A percentile compares a stretch with the other conserved stretches of the same genome.
Conservation (phyloP, 2,888 invertebrate species). For the Perdita meconis region DNA sequence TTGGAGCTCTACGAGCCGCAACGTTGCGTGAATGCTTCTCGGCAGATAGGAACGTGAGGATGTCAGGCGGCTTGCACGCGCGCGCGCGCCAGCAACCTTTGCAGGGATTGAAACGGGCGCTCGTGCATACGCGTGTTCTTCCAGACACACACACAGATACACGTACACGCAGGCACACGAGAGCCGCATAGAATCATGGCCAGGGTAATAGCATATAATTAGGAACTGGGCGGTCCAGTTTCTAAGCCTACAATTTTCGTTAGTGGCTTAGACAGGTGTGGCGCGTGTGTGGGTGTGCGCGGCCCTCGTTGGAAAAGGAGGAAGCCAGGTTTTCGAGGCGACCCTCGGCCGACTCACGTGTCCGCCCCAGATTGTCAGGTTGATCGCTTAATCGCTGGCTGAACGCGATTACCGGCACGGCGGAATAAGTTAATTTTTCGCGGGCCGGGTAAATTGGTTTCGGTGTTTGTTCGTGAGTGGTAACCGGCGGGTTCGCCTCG, state of each 20-base stretch:
- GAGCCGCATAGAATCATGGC: conserved; percentile 30
- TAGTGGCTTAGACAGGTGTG: conserved; percentile 61
- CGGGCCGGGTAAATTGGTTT: conserved; percentile 51
- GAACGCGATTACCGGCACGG: conserved; percentile 40
- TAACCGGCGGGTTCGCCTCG: conserved; percentile 24
- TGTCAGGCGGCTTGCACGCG: conserved; percentile 8
- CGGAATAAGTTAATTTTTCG: conserved; percentile 63
- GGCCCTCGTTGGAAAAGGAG: conserved; percentile 28
- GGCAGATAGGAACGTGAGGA: background rate
- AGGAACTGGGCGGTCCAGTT: conserved; percentile 62
- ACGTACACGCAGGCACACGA: conserved; percentile 5
- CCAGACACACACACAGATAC: conserved; percentile 2
- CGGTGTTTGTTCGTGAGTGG: conserved; percentile 48
- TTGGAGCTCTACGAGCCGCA: background rate
- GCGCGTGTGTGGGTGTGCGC: conserved; percentile 30
- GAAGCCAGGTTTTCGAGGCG: conserved; percentile 34
- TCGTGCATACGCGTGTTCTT: conserved; percentile 14
- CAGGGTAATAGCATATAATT: conserved; percentile 73
- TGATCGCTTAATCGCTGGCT: conserved; percentile 65
- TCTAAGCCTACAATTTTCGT: conserved; percentile 72
- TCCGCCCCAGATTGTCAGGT: conserved; percentile 59
- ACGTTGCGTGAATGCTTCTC: conserved; percentile 15
- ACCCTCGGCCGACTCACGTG: conserved; percentile 43
- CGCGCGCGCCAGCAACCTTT: background rate
- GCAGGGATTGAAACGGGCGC: conserved; percentile 6